phyloP scores from a whole-genome alignment of 2,797 vertebrate species.

The Agapornis canus region DNA sequence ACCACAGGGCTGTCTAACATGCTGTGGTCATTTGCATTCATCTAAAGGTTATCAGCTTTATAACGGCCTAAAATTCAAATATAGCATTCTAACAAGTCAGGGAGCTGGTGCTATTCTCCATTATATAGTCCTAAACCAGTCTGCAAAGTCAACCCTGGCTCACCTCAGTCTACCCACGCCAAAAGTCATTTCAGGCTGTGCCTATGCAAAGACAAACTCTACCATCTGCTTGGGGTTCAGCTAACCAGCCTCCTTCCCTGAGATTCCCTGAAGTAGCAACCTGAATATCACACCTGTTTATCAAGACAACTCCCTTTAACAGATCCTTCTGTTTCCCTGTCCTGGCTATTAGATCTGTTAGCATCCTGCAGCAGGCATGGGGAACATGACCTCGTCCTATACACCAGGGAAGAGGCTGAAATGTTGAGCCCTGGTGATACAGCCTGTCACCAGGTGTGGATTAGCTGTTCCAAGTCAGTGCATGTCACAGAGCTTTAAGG shows the following conservation, averaged over 20 bases:
- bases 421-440: slow-evolving; percentile 15
- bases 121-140: background rate
- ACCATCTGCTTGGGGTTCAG: slow-evolving; percentile 49
- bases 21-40: background rate
- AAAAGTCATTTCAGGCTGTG: slow-evolving; percentile 20
- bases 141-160: background rate
- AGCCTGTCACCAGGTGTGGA: slow-evolving; percentile 40
- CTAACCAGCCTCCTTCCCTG: background rate
- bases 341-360: slow-evolving; percentile 56
- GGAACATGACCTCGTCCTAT: slow-evolving; percentile 14
- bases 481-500: slow-evolving; percentile 30
- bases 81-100: background rate
- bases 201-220: slow-evolving; percentile 15
- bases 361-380: slow-evolving; percentile 4
- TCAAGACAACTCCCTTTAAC: slow-evolving; percentile 55
- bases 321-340: slow-evolving; percentile 51
- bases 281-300: slow-evolving; percentile 70
- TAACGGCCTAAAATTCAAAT: background rate
- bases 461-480: slow-evolving; percentile 38
- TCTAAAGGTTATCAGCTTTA: background rate
- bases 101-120: background rate
- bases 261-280: slow-evolving; percentile 53
- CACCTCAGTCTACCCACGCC: background rate
- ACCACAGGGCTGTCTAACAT: background rate
- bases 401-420: slow-evolving; percentile 25